Conservation (phyloP, 2,113 vertebrate species). For the Bubo bubo region DNA sequence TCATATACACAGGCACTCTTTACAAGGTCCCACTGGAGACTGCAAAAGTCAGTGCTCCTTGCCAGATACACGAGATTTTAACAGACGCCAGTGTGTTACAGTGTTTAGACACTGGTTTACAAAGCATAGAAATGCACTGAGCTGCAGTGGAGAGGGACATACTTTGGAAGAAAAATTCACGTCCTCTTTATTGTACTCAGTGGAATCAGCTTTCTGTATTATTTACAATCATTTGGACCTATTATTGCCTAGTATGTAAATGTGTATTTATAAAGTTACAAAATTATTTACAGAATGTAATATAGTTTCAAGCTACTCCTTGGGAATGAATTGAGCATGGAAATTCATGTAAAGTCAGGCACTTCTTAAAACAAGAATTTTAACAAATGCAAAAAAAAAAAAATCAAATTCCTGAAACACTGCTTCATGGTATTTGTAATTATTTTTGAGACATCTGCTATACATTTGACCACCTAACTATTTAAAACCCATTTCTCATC, state of each 20-base stretch:
- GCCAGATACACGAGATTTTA: not conserved
- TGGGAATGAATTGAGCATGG: not conserved
- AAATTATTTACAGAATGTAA: conserved; percentile 1
- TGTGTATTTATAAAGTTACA: not conserved
- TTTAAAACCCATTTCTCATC: not conserved
- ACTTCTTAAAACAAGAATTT: conserved; percentile 1
- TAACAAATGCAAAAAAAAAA: not conserved
- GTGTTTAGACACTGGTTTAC: not conserved
- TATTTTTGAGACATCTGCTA: not conserved
- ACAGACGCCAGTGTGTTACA: not conserved
- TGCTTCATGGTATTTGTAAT: not conserved
- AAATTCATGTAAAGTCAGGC: not conserved
- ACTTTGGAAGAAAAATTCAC: not conserved
- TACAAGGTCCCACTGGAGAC: not conserved
- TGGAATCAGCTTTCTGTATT: not conserved
- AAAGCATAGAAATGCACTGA: not conserved
- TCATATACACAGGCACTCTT: not conserved
- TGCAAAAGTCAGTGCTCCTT: not conserved
- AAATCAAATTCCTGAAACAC: not conserved
- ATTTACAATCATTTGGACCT: not conserved
- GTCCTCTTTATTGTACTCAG: not conserved
- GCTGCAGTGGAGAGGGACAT: not conserved
- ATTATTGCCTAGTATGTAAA: not conserved
- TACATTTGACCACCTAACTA: not conserved
- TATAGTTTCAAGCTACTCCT: not conserved